phyloP scores from a whole-genome alignment of 2,888 invertebrate genomes.

The Rhamphomyia laevipes region DNA sequence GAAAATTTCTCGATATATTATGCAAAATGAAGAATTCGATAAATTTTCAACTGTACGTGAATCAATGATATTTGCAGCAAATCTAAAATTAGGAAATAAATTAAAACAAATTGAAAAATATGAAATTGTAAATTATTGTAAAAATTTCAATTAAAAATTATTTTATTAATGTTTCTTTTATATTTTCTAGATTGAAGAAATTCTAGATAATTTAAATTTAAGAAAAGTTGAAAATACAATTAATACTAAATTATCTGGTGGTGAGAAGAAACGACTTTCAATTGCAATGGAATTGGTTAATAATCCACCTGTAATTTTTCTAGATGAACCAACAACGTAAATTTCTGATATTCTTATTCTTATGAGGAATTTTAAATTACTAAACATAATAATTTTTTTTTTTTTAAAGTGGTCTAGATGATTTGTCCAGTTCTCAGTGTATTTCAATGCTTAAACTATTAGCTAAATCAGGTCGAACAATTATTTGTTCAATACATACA shows the following conservation, averaged over 20 bases:
- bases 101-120: constrained; percentile 50
- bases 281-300: constrained; percentile 84
- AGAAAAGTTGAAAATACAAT: constrained; percentile 59
- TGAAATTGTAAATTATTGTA: constrained; percentile 46
- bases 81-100: constrained; percentile 69
- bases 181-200: constrained; percentile 65
- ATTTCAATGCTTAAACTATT: constrained; percentile 71
- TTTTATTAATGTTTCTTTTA: too few relatives aligned
- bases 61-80: constrained; percentile 78
- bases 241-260: constrained; percentile 71
- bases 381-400: background rate
- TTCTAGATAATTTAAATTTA: constrained; percentile 68
- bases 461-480: constrained; percentile 76
- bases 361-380: too few relatives aligned
- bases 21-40: constrained; percentile 84
- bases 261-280: constrained; percentile 84
- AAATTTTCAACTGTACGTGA: constrained; percentile 80
- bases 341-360: too few relatives aligned
- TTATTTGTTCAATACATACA: constrained; percentile 92
- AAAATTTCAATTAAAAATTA: background rate
- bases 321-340: constrained; percentile 96
- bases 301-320: constrained; percentile 88
- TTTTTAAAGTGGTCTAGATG: constrained; percentile 71
- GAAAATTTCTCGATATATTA: constrained; percentile 87
- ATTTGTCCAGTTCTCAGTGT: constrained; percentile 81